Evolutionary conservation across 2,888 invertebrate species (phyloP), one percentile per base, ranked within the genome.

Genomic region (Phorcus lineatus): DNA sequence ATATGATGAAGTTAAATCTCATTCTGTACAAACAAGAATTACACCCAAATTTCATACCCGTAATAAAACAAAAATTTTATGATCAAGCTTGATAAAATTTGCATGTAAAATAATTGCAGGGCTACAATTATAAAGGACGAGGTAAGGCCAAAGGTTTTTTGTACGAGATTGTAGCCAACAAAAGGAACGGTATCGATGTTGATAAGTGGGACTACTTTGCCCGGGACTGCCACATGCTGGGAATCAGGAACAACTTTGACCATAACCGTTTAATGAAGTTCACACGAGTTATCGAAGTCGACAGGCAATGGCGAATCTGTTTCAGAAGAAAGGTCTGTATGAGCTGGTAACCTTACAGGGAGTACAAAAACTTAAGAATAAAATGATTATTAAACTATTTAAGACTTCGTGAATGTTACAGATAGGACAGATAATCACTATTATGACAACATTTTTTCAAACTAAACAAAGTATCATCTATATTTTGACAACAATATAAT

Each of bases 131-230:
- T 77, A 62, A 79, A 52, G 92, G 92, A 17, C 84, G 93, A 84
- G 81, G 82, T 19, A 83, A 83, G 52, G 89, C 91, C n/a, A 94
- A 94, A 86, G 86, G 92, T 16, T 94, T 94, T 88, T 90, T 95
- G n/a, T 95, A 94, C 88, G 94, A 94, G 94, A 94, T 95, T 83
- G 94, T 95, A 0, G 93, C 94, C 76, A 95, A 95, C 90, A 93
- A 94, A 81, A 90, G 93, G 31, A 94, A 94, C 82, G 94, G 94
- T 7, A 92, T 95, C 22, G 95, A 95, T 90, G 95, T 95, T 0
- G 95, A 95, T 90, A 95, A 95, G 89, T 95, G 95, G 94, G 96
- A 96, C 87, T 96, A 96, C 89, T 92, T 96, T 53, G 91, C 94
- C 24, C 93, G 96, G 28, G 96, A 95, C 89, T 93, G 93, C 47